These are phyloP conservation scores for Bufo bufo DNA, from an alignment of 2,113 vertebrate genomes.

Conservation along the genomic window DNA sequence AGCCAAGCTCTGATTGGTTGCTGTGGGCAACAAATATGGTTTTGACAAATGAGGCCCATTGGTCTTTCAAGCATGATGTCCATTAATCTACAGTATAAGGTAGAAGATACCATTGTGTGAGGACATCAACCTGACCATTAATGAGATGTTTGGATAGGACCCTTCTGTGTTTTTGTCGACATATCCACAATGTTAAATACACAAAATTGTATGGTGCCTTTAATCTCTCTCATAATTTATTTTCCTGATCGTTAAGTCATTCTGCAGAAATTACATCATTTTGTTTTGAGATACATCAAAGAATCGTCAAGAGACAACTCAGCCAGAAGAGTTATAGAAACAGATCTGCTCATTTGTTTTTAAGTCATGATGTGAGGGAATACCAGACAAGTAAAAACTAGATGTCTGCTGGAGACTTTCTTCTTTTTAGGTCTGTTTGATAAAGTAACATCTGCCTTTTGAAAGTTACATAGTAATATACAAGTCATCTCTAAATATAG, in stretches of 20 bases:
- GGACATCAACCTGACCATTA: not conserved
- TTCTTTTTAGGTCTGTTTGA: not conserved
- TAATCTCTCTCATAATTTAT: not conserved
- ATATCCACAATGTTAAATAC: not conserved
- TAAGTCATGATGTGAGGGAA: not conserved
- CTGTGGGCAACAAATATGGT: too few relatives aligned
- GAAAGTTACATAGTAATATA: not conserved
- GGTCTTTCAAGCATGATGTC: too few relatives aligned
- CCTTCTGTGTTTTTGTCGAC: not conserved
- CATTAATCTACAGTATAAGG: too few relatives aligned
- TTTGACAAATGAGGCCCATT: too few relatives aligned
- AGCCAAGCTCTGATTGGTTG: too few relatives aligned
- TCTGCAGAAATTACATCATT: slow-evolving; percentile 7
- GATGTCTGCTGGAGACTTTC: not conserved
- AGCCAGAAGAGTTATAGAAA: not conserved
- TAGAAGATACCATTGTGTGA: too few relatives aligned
- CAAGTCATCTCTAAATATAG: not conserved
- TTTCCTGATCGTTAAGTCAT: not conserved
- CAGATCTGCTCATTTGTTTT: not conserved
- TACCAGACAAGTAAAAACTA: not conserved
- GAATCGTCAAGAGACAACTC: not conserved
- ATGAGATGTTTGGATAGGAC: not conserved
- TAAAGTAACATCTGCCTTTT: slow-evolving; percentile 21
- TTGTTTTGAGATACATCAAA: slow-evolving; percentile 12
- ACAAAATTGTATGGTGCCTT: not conserved